Evolutionary conservation across 2,888 invertebrate species (phyloP).

Genomic region (Coleophora deauratella): DNA sequence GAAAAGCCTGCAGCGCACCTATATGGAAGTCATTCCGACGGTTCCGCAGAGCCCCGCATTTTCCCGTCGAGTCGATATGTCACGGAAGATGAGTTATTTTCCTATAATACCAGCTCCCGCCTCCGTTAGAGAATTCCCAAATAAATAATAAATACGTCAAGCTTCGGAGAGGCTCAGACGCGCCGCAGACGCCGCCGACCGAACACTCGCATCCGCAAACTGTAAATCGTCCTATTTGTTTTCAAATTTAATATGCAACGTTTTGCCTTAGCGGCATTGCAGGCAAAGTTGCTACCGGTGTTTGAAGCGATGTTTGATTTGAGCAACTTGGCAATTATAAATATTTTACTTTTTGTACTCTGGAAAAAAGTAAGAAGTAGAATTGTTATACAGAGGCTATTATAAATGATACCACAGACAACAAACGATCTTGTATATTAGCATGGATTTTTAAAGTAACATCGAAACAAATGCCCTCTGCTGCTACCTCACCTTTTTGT

Average conservation of each 20-base stretch:
- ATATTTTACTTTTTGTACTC: too few relatives aligned
- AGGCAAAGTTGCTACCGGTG: conserved; percentile 5
- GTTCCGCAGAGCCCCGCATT: conserved; percentile 33
- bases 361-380: too few relatives aligned
- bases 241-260: conserved; percentile 44
- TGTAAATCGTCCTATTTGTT: conserved; percentile 32
- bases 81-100: conserved; percentile 67
- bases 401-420: too few relatives aligned
- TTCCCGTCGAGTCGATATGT: conserved; percentile 59
- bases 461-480: too few relatives aligned
- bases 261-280: conserved; percentile 17
- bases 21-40: conserved; percentile 56
- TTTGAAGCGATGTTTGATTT: too few relatives aligned
- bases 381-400: too few relatives aligned
- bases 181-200: conserved; percentile 10
- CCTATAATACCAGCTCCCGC: conserved; percentile 50
- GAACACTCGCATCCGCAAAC: neutral
- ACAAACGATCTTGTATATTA: too few relatives aligned
- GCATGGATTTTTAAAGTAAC: too few relatives aligned
- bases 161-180: conserved; percentile 17
- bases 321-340: too few relatives aligned
- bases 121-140: conserved; percentile 55
- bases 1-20: conserved; percentile 19
- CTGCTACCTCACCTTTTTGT: too few relatives aligned
- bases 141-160: conserved; percentile 72